Evolutionary conservation across 2,888 invertebrate genomes (phyloP), one percentile per base, ranked within the genome.

Genomic region (Ryuthela nishihirai): DNA sequence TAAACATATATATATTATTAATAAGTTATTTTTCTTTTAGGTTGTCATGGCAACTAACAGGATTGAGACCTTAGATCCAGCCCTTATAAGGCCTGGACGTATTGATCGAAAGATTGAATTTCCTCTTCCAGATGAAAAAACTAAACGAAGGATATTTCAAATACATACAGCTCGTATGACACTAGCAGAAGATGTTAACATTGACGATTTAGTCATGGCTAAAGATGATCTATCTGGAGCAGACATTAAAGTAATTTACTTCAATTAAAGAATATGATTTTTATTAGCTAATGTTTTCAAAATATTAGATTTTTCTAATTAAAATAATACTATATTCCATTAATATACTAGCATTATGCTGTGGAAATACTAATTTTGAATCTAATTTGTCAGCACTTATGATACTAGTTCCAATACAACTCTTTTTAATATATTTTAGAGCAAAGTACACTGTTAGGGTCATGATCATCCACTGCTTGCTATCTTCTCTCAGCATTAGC

Each of bases 161-260:
- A 99, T 99, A 70, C 99, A 99, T 76, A 99, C 99, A 1, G 91
- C 91, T n/a, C 82, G 94, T 65, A 99, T 99, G 99, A 99, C 98
- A 0, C 78, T 99, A 55, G 87, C 97, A 9, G 88, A 87, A 62
- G 97, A 99, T 77, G 99, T 99, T 7, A 93, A 95, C 73, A 81
- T 99, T 10, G 92, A 89, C 59, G 98, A 99, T 75, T 83, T 98
- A 46, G 95, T 99, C 64, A 94, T 97, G 91, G 92, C 98, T 4
- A 99, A 99, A 75, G 99, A 99, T 80, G 99, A 99, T 78, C 81
- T 99, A 15, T 98, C 97, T 47, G 99, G 99, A 18, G 93, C 93
- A 62, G 93, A 93, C 74, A 93, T 93, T 67, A 93, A 93, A 81
- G 87, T 67, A 49, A 46, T 42, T 63, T 66, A 65, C 68, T 44